Conservation (phyloP, 2,797 vertebrate genomes). For the Salarias fasciatus region DNA sequence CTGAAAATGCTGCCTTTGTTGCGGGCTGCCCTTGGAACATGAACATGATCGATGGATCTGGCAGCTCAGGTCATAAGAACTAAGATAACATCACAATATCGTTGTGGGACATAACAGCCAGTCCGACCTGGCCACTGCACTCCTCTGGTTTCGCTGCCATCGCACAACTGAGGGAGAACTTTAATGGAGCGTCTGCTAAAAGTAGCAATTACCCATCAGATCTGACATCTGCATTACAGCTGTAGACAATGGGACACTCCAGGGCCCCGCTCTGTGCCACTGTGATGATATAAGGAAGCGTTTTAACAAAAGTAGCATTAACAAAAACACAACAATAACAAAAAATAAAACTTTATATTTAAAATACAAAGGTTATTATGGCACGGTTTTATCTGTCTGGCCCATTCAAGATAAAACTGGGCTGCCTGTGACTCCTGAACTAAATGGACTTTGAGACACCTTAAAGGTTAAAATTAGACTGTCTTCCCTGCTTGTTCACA, state of each 20-base stretch:
- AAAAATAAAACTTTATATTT: no score
- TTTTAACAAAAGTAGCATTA: no score
- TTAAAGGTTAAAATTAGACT: no score
- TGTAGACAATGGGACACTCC: slow-evolving; percentile 9
- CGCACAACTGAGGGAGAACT: slow-evolving; percentile 1
- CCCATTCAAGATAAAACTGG: no score
- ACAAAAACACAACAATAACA: no score
- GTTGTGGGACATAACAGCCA: slow-evolving; percentile 19
- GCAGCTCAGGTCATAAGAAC: slow-evolving; percentile 7
- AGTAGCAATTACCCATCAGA: not conserved
- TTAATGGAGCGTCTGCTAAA: slow-evolving; percentile 1
- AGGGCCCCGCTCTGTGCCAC: not conserved
- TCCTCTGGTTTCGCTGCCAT: slow-evolving; percentile 6
- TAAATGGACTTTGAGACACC: no score
- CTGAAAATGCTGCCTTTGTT: slow-evolving; percentile 10
- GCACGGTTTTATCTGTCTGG: no score
- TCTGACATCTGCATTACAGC: not conserved
- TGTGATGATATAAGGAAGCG: not conserved
- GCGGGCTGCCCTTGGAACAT: not conserved
- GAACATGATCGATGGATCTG: slow-evolving; percentile 10
- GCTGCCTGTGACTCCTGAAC: no score
- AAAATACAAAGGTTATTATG: no score
- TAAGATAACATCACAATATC: slow-evolving; percentile 29
- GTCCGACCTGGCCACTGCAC: slow-evolving; percentile 25
- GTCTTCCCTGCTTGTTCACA: no score